Evolutionary conservation across 1,140 invertebrate species (phyloP), one percentile per base, ranked within the genome.

Genomic region (Trichoplusia ni): DNA sequence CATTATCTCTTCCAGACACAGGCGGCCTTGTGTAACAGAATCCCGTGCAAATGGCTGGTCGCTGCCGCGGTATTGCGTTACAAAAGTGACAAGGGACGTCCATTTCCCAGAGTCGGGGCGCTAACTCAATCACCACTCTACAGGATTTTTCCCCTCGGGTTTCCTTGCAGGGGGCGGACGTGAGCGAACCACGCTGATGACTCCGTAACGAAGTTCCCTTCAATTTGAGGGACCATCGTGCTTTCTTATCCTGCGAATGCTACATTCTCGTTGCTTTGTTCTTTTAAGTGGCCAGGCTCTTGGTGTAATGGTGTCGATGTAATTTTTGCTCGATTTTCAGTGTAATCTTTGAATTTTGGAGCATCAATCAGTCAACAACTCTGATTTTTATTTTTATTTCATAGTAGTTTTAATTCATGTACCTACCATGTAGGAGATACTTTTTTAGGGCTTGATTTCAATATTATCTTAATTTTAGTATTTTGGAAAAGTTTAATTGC

Each of bases 91-190:
- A 73, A 62, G 62, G 67, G 62, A 70, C 59, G 63, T 54, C 70
- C 73, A 70, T 73, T 73, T 66, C 67, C 67, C 54, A 29, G 21
- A 61, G 62, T 37, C 51, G 62, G 67, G 25, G 71, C 66, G 68
- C 59, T 71, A 76, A 76, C 71, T 76, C 71, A 76, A 76, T 76
- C 66, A 73, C 62, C 44, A 37, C 62, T 54, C 54, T 40, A 33
- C 49, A 63, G 59, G 64, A 73, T 76, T 76, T 73, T 73, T 71
- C 73, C 68, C 67, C 54, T 65, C 54, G 37, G 37, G 38, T 31
- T 58, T 18, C 38, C 8, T 47, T 58, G 40, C 23, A 58, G 54
- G 23, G 37, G 53, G 25, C 42, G 53, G 25, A 58, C 54, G 37
- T 58, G 54, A 38, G 21, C 11, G 21, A 38, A 37, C 51, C 23